A percentile compares a stretch with the other conserved stretches of the same genome.
These are phyloP conservation scores for Pogonophryne albipinna DNA, from an alignment of 2,797 vertebrate species.

Conservation along the genomic window DNA sequence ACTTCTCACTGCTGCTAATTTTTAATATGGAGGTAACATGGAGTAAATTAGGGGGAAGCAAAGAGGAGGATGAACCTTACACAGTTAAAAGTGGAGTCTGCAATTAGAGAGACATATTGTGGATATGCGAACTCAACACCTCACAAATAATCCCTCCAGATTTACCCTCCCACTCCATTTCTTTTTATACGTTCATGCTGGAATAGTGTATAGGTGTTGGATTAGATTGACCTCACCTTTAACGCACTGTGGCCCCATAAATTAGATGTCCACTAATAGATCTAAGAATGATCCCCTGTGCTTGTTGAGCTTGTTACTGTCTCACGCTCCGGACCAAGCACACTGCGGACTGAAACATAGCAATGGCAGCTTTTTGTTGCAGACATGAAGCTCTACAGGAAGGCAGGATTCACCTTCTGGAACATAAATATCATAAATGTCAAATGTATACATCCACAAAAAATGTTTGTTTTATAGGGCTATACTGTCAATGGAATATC, in stretches of 20 bases:
- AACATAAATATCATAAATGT: too few species aligned
- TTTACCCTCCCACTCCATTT: too few species aligned
- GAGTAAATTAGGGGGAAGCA: background rate
- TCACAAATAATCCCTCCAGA: too few species aligned
- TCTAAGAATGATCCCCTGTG: background rate
- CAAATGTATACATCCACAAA: too few species aligned
- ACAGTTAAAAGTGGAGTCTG: background rate
- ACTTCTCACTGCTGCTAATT: background rate
- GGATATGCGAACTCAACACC: too few species aligned
- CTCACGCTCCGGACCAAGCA: background rate
- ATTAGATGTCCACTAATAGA: background rate
- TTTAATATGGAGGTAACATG: background rate
- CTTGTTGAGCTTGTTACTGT: background rate
- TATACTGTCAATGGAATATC: too few species aligned
- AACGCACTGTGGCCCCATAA: background rate
- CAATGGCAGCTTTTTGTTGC: background rate
- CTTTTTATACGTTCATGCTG: too few species aligned
- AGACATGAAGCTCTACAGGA: background rate
- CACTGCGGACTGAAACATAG: background rate
- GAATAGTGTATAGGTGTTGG: too few species aligned
- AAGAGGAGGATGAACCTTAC: background rate
- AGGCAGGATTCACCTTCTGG: too few species aligned
- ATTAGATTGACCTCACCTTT: too few species aligned
- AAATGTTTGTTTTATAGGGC: too few species aligned
- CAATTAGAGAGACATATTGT: too few species aligned